Base-by-base conservation (phyloP, 2,888 invertebrate species). In the Odontocerum albicorne region DNA sequence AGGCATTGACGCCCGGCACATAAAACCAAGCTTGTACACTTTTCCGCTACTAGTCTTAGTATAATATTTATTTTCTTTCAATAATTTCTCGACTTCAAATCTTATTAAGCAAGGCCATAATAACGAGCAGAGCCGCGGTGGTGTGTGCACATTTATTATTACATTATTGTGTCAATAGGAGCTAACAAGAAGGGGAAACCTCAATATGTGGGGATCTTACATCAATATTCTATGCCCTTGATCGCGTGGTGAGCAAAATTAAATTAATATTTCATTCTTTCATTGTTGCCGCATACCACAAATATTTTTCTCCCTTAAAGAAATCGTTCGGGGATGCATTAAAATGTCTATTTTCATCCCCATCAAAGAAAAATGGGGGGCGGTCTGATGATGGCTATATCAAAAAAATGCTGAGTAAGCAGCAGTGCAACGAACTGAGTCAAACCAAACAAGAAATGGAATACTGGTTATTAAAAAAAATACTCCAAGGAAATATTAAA, bases 191-290 rank as follows among this genome's bases (percentile, higher is more conserved):
- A 33, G 45, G 40, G 55, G 2, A 27, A 19, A 4, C n/a, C 15
- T 39, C 22, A 32, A 15, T 39, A 33, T 13, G 7, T 27, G 22
- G 36, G 49, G 33, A 16, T 22, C 33, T 21, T 22, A 43, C 47
- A 36, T 47, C 52, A 35, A 52, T 47, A 33, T 22, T 33, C 19
- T 27, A 12, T 15, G 27, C 35, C 46, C 33, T n/a, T 49, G 35
- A 21, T 44, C 58, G 49, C 45, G 55, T 19, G 49, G 36, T 32
- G 36, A 57, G 47, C 27, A 49, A 60, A 60, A 60, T 60, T 60
- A 60, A 60, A 60, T 60, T 60, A 60, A 60, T 60, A 60, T 60
- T 60, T 60, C 60, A 60, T 60, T 60, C 57, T 46, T 60, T 47
- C 55, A 57, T 60, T 60, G 60, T 60, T 55, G 52, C 43, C 51